Percentiles rank a stretch among this genome's conserved stretches.
phyloP scores from a whole-genome alignment of 2,797 vertebrate species.

The Gallirallus australis region DNA sequence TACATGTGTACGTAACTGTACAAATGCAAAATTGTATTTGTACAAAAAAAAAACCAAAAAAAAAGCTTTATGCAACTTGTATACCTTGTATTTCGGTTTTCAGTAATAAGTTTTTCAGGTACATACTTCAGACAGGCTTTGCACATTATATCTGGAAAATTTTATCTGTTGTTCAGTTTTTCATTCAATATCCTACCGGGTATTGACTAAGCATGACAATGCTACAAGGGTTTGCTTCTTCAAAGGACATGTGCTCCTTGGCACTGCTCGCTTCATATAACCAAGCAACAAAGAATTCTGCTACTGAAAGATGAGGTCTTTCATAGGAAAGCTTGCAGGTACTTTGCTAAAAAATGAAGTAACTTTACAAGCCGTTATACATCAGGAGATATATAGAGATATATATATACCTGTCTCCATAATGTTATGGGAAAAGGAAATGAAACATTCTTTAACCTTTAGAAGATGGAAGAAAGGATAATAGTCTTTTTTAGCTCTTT shows the following conservation, averaged over 20 bases:
- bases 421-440: neutral
- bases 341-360: neutral
- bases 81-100: neutral
- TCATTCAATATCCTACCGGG: neutral
- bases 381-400: neutral
- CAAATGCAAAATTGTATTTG: neutral
- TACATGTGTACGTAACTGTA: too few species aligned
- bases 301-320: neutral
- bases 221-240: neutral
- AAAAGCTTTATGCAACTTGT: neutral
- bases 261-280: neutral
- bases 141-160: neutral
- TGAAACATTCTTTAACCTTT: neutral
- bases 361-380: neutral
- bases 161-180: neutral
- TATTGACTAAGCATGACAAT: neutral
- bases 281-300: neutral
- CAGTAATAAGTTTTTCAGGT: neutral
- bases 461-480: neutral
- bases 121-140: neutral
- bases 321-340: neutral
- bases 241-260: neutral
- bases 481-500: neutral
- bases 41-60: neutral
- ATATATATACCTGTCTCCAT: neutral